Evolutionary conservation across 2,797 vertebrate species (phyloP).

Genomic region (Danio albolineatus): DNA sequence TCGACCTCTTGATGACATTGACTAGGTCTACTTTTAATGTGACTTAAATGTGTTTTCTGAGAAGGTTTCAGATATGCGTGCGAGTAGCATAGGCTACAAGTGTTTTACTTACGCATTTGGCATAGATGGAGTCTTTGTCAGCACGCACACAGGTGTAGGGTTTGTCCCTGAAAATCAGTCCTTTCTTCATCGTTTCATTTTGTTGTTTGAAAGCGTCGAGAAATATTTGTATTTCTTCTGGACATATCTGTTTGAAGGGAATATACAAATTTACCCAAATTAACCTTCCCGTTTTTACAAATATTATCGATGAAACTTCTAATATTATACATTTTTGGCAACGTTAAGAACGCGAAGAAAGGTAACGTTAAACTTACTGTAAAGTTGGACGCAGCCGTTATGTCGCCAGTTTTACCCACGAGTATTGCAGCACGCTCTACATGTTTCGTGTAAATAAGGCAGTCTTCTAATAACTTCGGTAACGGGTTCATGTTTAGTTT

Average conservation of each 20-base stretch:
- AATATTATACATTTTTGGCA: neutral
- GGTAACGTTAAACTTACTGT: constrained; percentile 49
- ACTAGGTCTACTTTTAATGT: neutral
- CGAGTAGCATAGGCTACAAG: neutral
- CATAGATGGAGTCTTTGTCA: constrained; percentile 63
- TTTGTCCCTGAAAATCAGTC: constrained; percentile 54
- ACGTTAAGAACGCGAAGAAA: neutral
- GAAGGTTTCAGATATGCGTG: no score
- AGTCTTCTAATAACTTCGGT: constrained; percentile 54
- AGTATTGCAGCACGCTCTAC: constrained; percentile 61
- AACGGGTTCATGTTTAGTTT: constrained; percentile 54
- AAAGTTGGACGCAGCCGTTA: constrained; percentile 50
- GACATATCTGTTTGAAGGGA: constrained; percentile 46
- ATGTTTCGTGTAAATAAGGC: constrained; percentile 59
- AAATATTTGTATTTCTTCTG: constrained; percentile 51
- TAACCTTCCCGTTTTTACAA: neutral
- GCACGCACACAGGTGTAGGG: constrained; percentile 64
- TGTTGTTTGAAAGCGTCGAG: constrained; percentile 58
- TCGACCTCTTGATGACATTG: neutral
- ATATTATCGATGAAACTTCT: neutral
- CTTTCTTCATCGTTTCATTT: constrained; percentile 48
- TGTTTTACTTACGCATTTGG: constrained; percentile 56
- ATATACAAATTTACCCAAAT: neutral
- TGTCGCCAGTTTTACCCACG: constrained; percentile 43
- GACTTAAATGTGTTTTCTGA: neutral